Base-by-base conservation (phyloP, 2,888 invertebrate genomes). In the Nomada flava region DNA sequence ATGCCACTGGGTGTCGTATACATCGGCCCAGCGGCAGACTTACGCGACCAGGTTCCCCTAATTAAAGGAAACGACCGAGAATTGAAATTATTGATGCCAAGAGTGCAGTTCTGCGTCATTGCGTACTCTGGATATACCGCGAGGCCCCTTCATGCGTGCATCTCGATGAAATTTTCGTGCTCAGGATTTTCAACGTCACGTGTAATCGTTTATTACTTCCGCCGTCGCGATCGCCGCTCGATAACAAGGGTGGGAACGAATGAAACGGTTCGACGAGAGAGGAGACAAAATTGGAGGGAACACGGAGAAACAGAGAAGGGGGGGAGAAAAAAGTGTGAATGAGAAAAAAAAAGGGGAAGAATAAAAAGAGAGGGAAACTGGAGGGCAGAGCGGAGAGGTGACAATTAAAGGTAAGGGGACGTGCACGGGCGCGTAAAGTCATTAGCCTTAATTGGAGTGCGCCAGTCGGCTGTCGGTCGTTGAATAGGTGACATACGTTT, bases 381-480 rank as follows among this genome's bases (percentile, higher is more conserved):
- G 72, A 72, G 81, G 77, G 72, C 64, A 76, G 69, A 76, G 82
- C 44, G 53, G 85, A 85, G 84, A 85, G 88, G 76, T 87, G 84
- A 88, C 86, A 88, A 86, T 88, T 88, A 87, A 86, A 88, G 86
- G 84, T 87, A 84, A 85, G 87, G 74, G 87, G 82, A 80, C 79
- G 86, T 76, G 79, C 86, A 80, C 76, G 86, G 86, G 86, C 88
- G 90, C 90, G 90, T 90, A 90, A 90, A 90, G 90, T 90, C 90
- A 90, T 90, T 90, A 90, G 90, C 90, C 90, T 89, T 90, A 90
- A 90, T 90, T 90, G 90, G 90, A 90, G 90, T 89, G 90, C 88
- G 87, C 88, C 86, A 86, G 77, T 83, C 77, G 77, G 81, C 85
- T 88, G 89, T 89, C 89, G 88, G 81, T 79, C 77, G 88, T 76